These are phyloP conservation scores for Carposina sasakii DNA, from an alignment of 1,140 invertebrate species.

Conservation along the genomic window DNA sequence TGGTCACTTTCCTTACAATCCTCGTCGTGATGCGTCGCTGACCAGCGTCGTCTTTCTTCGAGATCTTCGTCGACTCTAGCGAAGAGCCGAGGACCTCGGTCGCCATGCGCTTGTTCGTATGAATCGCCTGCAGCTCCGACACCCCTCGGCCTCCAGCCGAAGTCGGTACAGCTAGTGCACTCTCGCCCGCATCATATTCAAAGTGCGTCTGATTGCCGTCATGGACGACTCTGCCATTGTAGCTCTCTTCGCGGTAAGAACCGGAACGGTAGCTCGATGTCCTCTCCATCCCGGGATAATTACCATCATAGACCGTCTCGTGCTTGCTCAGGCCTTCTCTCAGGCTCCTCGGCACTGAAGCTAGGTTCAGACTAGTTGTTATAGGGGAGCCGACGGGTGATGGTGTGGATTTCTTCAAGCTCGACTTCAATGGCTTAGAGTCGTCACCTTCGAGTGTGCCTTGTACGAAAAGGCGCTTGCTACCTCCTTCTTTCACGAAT, in stretches of 20 bases:
- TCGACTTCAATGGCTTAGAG: constrained; percentile 71
- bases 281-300: constrained; percentile 62
- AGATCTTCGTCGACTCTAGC: constrained; percentile 85
- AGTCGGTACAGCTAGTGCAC: constrained; percentile 51
- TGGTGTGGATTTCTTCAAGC: constrained; percentile 64
- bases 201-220: constrained; percentile 70
- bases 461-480: constrained; percentile 84
- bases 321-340: constrained; percentile 58
- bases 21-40: constrained; percentile 87
- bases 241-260: constrained; percentile 57
- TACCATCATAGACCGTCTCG: constrained; percentile 67
- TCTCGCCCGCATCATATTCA: constrained; percentile 65
- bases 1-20: constrained; percentile 92
- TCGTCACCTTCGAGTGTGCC: constrained; percentile 79
- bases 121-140: constrained; percentile 80
- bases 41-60: constrained; percentile 80
- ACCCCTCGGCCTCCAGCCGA: constrained; percentile 58
- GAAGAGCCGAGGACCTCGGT: constrained; percentile 89
- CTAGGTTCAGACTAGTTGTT: constrained; percentile 72
- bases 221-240: constrained; percentile 65
- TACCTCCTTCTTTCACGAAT: constrained; percentile 78
- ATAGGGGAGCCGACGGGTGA: constrained; percentile 72
- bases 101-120: constrained; percentile 86
- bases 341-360: constrained; percentile 65
- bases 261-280: constrained; percentile 52